phyloP scores from a whole-genome alignment of 2,797 vertebrate species.

The Thalassophryne amazonica region DNA sequence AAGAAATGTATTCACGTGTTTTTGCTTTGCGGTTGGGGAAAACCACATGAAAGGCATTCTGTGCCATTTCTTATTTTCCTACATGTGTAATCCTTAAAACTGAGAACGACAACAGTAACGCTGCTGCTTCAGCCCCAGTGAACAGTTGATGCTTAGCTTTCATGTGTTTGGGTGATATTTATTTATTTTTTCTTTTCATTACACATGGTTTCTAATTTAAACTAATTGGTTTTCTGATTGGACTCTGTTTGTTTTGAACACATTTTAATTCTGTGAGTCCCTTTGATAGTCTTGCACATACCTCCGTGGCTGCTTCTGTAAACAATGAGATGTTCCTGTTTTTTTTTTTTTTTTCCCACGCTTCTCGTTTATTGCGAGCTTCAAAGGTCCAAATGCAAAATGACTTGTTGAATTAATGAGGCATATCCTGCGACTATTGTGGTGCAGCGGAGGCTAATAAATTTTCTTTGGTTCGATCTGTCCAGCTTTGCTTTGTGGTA shows the following conservation, averaged over 20 bases:
- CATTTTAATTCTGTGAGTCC: conserved; percentile 2
- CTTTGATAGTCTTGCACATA: conserved; percentile 12
- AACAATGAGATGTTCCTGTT: conserved; percentile 34
- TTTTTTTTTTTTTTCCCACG: background rate
- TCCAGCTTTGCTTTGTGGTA: conserved; percentile 93
- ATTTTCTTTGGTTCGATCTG: conserved; percentile 15
- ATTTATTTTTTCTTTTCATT: too few relatives aligned
- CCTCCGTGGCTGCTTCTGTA: conserved; percentile 8
- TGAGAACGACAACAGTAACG: conserved; percentile 1
- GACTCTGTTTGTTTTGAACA: background rate
- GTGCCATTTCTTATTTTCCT: background rate
- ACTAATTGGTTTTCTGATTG: background rate
- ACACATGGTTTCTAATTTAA: too few relatives aligned
- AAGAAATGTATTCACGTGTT: background rate
- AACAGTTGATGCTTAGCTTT: too few relatives aligned
- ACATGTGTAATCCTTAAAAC: background rate
- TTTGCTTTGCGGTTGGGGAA: background rate
- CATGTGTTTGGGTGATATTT: background rate
- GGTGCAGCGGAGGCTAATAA: conserved; percentile 8
- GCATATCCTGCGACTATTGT: conserved; percentile 1
- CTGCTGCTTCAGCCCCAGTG: too few relatives aligned
- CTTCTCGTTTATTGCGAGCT: conserved; percentile 29
- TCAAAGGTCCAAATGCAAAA: conserved; percentile 46
- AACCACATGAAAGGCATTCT: conserved; percentile 3
- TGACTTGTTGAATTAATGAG: conserved; percentile 48